Base-by-base conservation (phyloP, 2,113 vertebrate species). In the Paradoxurus hermaphroditus region DNA sequence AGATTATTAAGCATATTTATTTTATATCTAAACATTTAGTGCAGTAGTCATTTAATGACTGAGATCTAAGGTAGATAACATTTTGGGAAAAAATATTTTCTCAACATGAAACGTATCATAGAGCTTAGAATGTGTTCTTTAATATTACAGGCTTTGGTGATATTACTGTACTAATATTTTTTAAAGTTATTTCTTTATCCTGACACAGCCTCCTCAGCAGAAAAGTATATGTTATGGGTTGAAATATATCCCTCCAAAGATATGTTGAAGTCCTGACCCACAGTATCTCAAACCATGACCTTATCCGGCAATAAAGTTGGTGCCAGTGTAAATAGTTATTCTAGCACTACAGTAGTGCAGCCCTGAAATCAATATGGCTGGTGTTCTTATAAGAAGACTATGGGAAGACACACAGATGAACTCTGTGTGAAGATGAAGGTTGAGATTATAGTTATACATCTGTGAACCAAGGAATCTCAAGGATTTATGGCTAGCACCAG, bases 1-100 rank as follows among this genome's bases (percentile, higher is more conserved):
- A 82, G 13, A 39, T 90, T 94, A 96, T 68, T 90, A 86, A 89
- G 39, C 36, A 81, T 67, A 86, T 92, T 86, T 79, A 92, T 94
- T 29, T 51, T 84, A 88, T 12, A 62, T 73, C 23, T 81, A 79
- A 85, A 41, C 10, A 41, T 51, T 83, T 95, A 70, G 21, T 63
- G 13, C 34, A 18, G 18, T 27, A 51, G 7, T 1, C 44, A 81
- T 46, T 92, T 81, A 89, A 77, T 92, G 5, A 92, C 27, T 39
- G 83, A 51, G 29, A 92, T 81, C 39, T 41, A 85, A 27, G 13
- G 1, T n/a, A 85, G 72, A 62, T 73, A 67, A 81, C n/a, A 41
- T 85, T 90, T 92, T 68, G 36, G 16, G 27, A 44, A 92, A 62
- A 34, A 13, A 78, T 86, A 85, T 39, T 87, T 73, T 92, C 41